Percentiles rank a stretch among this genome's conserved stretches.
These are phyloP conservation scores for Hyppa rectilinea DNA, from an alignment of 2,888 invertebrate species.

Conservation along the genomic window DNA sequence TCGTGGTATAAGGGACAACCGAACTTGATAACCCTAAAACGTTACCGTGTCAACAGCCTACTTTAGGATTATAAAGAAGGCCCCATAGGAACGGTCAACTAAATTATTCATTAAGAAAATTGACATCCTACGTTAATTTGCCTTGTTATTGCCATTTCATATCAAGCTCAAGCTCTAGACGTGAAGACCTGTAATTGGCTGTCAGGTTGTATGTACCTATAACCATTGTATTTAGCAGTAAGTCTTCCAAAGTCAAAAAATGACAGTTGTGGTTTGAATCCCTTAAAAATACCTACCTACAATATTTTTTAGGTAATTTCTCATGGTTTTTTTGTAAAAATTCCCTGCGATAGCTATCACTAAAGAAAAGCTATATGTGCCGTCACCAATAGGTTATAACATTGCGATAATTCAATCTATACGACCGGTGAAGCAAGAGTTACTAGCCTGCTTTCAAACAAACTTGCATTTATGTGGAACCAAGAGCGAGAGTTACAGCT, in stretches of 20 bases:
- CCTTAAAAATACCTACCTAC: background rate
- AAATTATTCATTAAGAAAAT: too few relatives aligned
- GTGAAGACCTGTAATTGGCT: too few relatives aligned
- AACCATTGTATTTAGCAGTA: too few relatives aligned
- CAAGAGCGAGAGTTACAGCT: conserved; percentile 60
- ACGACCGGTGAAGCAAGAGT: conserved; percentile 38
- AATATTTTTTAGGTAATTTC: background rate
- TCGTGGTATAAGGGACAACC: background rate
- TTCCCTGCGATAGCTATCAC: background rate
- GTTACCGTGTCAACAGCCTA: background rate
- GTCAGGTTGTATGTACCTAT: too few relatives aligned
- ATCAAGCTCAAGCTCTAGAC: too few relatives aligned
- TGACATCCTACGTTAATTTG: background rate
- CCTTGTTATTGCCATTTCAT: background rate
- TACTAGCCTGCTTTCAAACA: conserved; percentile 56
- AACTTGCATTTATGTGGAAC: conserved; percentile 46
- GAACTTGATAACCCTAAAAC: background rate
- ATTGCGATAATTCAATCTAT: conserved; percentile 15
- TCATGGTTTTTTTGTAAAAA: background rate
- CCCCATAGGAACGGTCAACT: too few relatives aligned
- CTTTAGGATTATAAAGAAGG: too few relatives aligned
- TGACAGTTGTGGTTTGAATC: background rate
- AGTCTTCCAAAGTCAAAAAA: background rate
- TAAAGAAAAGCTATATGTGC: background rate
- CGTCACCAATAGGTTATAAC: conserved; percentile 16